Conservation (phyloP, 2,888 invertebrate species). For the Drosophila borborema region DNA sequence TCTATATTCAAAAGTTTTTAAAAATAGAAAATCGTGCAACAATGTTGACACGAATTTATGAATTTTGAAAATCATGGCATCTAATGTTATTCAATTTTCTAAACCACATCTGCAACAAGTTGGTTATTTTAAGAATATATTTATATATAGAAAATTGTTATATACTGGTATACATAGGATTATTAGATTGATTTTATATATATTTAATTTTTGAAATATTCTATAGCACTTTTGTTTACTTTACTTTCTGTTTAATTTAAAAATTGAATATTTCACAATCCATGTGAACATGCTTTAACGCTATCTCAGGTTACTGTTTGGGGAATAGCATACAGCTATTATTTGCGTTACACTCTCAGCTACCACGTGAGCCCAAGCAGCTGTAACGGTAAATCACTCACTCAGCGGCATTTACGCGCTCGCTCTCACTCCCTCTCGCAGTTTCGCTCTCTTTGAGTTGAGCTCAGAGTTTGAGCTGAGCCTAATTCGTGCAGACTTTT, state of each 20-base stretch:
- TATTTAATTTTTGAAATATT: neutral
- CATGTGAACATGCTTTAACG: neutral
- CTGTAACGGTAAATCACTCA: slow-evolving; percentile 7
- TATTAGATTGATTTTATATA: neutral
- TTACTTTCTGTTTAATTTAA: too few relatives aligned
- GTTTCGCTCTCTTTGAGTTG: neutral
- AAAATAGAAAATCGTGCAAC: slow-evolving; percentile 10
- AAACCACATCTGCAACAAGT: neutral
- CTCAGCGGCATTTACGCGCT: neutral
- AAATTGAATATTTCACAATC: neutral
- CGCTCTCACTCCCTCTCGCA: neutral
- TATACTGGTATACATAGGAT: neutral
- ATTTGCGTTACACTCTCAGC: neutral
- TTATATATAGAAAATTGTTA: neutral
- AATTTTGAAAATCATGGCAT: neutral
- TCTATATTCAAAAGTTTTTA: neutral
- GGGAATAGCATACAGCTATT: neutral
- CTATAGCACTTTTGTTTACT: too few relatives aligned
- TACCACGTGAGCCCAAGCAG: neutral
- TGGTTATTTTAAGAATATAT: neutral
- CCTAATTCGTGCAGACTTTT: slow-evolving; percentile 71
- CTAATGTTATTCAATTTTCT: neutral
- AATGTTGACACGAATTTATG: neutral
- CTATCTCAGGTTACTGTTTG: neutral
- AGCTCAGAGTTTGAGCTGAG: slow-evolving; percentile 42